Evolutionary conservation across 2,888 invertebrate species (phyloP).

Genomic region (Diogma glabrata): DNA sequence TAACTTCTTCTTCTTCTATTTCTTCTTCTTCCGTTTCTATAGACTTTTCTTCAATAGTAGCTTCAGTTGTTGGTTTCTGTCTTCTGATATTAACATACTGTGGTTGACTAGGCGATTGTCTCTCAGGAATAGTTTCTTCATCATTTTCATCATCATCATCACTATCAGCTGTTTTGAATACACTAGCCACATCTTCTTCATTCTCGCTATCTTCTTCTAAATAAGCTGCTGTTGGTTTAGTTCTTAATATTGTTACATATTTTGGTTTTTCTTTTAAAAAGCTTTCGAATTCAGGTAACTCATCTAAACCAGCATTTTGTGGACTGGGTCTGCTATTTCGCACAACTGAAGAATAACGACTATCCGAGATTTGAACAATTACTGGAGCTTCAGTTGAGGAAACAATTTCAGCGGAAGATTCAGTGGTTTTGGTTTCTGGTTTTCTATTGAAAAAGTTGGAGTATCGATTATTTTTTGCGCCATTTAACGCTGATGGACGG

Average conservation of each 20-base stretch:
- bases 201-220: slow-evolving; percentile 29
- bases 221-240: slow-evolving; percentile 37
- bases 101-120: slow-evolving; percentile 34
- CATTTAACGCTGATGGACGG: slow-evolving; percentile 17
- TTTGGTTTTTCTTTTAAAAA: slow-evolving; percentile 42
- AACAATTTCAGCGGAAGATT: slow-evolving; percentile 14
- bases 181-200: slow-evolving; percentile 22
- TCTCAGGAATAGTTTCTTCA: slow-evolving; percentile 19
- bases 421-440: slow-evolving; percentile 12
- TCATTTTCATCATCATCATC: slow-evolving; percentile 15
- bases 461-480: slow-evolving; percentile 22
- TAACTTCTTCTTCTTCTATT: slow-evolving; percentile 13
- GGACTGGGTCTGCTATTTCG: slow-evolving; percentile 49
- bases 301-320: slow-evolving; percentile 42
- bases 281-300: slow-evolving; percentile 32
- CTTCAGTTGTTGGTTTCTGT: slow-evolving; percentile 41
- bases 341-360: slow-evolving; percentile 47
- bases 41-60: slow-evolving; percentile 13
- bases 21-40: no score
- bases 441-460: slow-evolving; percentile 22
- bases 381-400: slow-evolving; percentile 14
- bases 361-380: slow-evolving; percentile 10
- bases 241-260: slow-evolving; percentile 55
- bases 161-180: slow-evolving; percentile 30
- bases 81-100: slow-evolving; percentile 64